Percentiles rank a stretch among this genome's conserved stretches.
These are phyloP conservation scores for Phrynocephalus vlangalii DNA, from an alignment of 2,797 vertebrate species.

Conservation along the genomic window DNA sequence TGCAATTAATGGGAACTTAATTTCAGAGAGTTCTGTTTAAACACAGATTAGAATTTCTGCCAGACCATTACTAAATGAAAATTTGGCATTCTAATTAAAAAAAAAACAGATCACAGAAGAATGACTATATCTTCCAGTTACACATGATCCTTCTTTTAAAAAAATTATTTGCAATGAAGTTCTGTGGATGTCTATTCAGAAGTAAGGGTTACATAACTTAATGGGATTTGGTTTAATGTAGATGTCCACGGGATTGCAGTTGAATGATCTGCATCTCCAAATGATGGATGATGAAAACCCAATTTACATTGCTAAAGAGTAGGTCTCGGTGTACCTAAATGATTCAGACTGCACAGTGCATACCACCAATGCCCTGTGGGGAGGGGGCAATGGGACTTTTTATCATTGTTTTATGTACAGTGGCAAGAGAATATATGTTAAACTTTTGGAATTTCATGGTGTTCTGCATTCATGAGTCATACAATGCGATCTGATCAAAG, in stretches of 20 bases:
- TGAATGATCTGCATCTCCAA: slow-evolving; percentile 45
- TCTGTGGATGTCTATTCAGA: background rate
- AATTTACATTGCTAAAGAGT: background rate
- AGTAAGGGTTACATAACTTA: background rate
- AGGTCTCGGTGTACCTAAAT: background rate
- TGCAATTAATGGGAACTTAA: slow-evolving; percentile 75
- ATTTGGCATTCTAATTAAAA: slow-evolving; percentile 80
- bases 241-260: background rate
- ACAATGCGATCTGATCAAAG: too few relatives aligned
- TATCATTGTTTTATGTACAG: too few relatives aligned
- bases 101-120: slow-evolving; percentile 74
- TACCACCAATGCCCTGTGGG: too few relatives aligned
- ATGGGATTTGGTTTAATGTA: background rate
- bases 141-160: slow-evolving; percentile 63
- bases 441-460: too few relatives aligned
- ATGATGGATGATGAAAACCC: slow-evolving; percentile 1
- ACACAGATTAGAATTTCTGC: slow-evolving; percentile 81
- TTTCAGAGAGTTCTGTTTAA: slow-evolving; percentile 81
- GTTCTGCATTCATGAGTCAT: too few relatives aligned
- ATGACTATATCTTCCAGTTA: slow-evolving; percentile 71
- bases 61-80: slow-evolving; percentile 77
- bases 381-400: too few relatives aligned
- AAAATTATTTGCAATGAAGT: slow-evolving; percentile 30
- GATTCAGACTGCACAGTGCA: background rate
- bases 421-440: too few relatives aligned